A percentile compares a stretch with the other conserved stretches of the same genome.
phyloP scores from a whole-genome alignment of 2,888 invertebrate species.

The Tuberolachnus salignus region DNA sequence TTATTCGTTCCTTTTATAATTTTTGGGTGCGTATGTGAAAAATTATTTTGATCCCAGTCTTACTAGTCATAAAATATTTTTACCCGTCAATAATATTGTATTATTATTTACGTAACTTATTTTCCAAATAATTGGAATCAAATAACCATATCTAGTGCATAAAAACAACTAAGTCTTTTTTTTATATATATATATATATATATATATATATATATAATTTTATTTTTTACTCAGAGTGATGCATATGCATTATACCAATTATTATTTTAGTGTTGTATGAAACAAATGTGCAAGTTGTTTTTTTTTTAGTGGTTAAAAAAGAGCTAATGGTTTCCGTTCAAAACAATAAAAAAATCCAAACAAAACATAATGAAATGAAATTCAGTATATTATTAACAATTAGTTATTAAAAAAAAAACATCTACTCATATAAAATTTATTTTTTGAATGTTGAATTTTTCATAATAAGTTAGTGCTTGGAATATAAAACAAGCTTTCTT shows the following conservation, averaged over 20 bases:
- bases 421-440: not conserved
- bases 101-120: slow-evolving; percentile 37
- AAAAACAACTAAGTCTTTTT: slow-evolving; percentile 24
- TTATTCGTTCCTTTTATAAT: slow-evolving; percentile 47
- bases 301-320: slow-evolving; percentile 18
- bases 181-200: not conserved
- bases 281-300: slow-evolving; percentile 29
- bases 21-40: slow-evolving; percentile 38
- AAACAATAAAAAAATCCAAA: not conserved
- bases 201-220: not conserved
- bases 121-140: slow-evolving; percentile 31
- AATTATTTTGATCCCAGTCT: slow-evolving; percentile 50
- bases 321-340: slow-evolving; percentile 33
- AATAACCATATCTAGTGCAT: slow-evolving; percentile 19
- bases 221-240: slow-evolving; percentile 9
- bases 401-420: not conserved
- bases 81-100: slow-evolving; percentile 31
- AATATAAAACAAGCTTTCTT: not conserved
- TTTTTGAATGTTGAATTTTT: not conserved
- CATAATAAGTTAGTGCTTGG: not conserved
- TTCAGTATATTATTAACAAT: too few relatives aligned
- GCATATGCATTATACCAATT: slow-evolving; percentile 33
- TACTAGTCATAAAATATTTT: slow-evolving; percentile 53
- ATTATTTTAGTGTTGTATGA: slow-evolving; percentile 25
- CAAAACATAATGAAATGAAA: not conserved